phyloP scores from a whole-genome alignment of 1,140 invertebrate genomes.

The Zaprionus gabonicus region DNA sequence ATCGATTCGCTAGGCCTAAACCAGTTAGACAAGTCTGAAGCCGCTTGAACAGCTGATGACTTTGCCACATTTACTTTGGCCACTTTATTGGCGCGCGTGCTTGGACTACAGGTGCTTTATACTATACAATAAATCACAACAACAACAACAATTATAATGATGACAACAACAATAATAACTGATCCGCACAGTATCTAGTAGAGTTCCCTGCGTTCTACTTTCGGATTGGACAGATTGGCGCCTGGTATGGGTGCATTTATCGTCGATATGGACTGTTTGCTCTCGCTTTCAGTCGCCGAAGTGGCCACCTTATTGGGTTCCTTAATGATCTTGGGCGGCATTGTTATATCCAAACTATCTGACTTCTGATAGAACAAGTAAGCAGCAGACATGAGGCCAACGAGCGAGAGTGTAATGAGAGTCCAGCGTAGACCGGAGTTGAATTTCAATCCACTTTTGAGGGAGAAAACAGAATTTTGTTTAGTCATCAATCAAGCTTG shows the following conservation, averaged over 20 bases:
- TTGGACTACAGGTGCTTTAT: slow-evolving; percentile 64
- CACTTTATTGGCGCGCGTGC: slow-evolving; percentile 55
- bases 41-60: slow-evolving; percentile 43
- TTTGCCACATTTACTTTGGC: slow-evolving; percentile 32
- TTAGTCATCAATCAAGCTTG: background rate
- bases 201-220: slow-evolving; percentile 40
- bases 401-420: slow-evolving; percentile 67
- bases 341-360: slow-evolving; percentile 74
- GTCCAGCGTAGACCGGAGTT: slow-evolving; percentile 76
- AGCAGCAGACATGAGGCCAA: slow-evolving; percentile 70
- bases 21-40: slow-evolving; percentile 34
- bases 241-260: slow-evolving; percentile 33
- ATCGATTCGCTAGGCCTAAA: slow-evolving; percentile 34
- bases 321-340: slow-evolving; percentile 69
- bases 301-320: slow-evolving; percentile 68
- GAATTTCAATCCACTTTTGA: slow-evolving; percentile 69
- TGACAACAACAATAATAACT: slow-evolving; percentile 2
- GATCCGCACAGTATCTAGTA: slow-evolving; percentile 50
- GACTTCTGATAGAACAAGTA: slow-evolving; percentile 76
- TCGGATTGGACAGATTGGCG: slow-evolving; percentile 42
- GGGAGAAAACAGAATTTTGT: background rate
- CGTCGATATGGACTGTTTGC: background rate
- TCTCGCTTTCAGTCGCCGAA: background rate
- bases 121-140: slow-evolving; percentile 38
- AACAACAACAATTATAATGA: slow-evolving; percentile 3